Evolutionary conservation across 1,140 invertebrate species (phyloP).

Genomic region (Coelopa frigida): DNA sequence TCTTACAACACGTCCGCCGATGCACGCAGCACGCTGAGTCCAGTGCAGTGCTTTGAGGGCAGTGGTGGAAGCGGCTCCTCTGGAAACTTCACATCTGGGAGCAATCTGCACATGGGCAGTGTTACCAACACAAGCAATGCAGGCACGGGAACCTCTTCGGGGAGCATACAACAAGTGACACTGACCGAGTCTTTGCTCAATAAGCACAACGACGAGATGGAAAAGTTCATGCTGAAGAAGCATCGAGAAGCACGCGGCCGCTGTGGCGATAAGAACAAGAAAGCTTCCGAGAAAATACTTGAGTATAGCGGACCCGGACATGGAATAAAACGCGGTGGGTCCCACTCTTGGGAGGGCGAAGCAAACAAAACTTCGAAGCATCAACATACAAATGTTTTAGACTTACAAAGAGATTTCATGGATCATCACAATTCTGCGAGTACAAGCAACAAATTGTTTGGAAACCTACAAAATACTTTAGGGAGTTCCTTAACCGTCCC

Average conservation of each 20-base stretch:
- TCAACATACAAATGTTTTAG: slow-evolving; percentile 32
- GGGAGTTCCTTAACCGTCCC: slow-evolving; percentile 5
- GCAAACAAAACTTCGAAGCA: slow-evolving; percentile 51
- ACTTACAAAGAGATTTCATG: slow-evolving; percentile 8
- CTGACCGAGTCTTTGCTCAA: slow-evolving; percentile 60
- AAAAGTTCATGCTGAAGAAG: slow-evolving; percentile 64
- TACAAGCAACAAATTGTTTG: slow-evolving; percentile 5
- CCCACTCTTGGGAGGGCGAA: slow-evolving; percentile 52
- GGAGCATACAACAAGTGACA: slow-evolving; percentile 48
- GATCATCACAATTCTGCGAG: slow-evolving; percentile 12
- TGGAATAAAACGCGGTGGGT: slow-evolving; percentile 51
- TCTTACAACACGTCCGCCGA: slow-evolving; percentile 26
- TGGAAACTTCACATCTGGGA: slow-evolving; percentile 50
- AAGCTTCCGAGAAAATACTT: slow-evolving; percentile 35
- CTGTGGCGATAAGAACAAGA: slow-evolving; percentile 45
- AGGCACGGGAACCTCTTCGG: slow-evolving; percentile 27
- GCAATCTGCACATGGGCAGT: slow-evolving; percentile 47
- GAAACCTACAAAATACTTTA: slow-evolving; percentile 9
- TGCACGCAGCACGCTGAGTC: slow-evolving; percentile 27
- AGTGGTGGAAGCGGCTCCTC: slow-evolving; percentile 52
- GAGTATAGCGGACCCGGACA: slow-evolving; percentile 34
- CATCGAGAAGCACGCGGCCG: slow-evolving; percentile 56
- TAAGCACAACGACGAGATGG: slow-evolving; percentile 71
- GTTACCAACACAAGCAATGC: slow-evolving; percentile 38
- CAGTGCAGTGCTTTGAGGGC: slow-evolving; percentile 42